Evolutionary conservation across 2,797 vertebrate genomes (phyloP), one percentile per base, ranked within the genome.

Genomic region (Aplochiton taeniatus): DNA sequence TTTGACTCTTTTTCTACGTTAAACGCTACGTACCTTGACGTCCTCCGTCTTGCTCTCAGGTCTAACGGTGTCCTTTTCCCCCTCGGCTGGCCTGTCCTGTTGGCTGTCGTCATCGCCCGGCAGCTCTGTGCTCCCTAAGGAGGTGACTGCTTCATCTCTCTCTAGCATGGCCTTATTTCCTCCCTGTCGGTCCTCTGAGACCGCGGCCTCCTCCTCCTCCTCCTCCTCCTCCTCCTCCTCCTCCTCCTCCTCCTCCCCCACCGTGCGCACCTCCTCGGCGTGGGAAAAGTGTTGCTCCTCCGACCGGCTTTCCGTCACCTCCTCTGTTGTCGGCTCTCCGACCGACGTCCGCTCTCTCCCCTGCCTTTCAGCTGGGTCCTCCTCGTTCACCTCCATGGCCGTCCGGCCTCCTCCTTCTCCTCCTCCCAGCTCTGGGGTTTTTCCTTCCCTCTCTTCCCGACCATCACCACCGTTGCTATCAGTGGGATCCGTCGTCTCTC

Each of bases 1-100:
- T 31, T 31, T 31, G 2, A 31, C 31, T 31, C 31, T 31, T 0
- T 31, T 13, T 14, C 58, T 72, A 42, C 16, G 74, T 65, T 9
- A 16, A 59, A 46, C 18, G 50, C 70, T 17, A 20, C 42, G 71
- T 89, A 92, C 92, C 90, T 91, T 65, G n/a, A 31, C 31, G 31
- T 77, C 64, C 50, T 62, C 42, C n/a, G 9, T 77, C 46, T 61
- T 52, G 68, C 47, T 68, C 66, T 79, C 74, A 58, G 54, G 50
- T 44, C 75, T 72, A 62, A 45, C 19, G n/a, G 43, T 10, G 57
- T 77, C 79, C 69, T 72, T 43, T 44, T 71, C 75, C 51, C 56
- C 63, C 63, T 19, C 79, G 19, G 45, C 64, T 66, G 72, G 72
- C 17, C 13, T 59, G 12, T 76, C 46, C 44, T 79, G 81, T 51